Base-by-base conservation (phyloP, 1,140 invertebrate species). In the Dermatophagoides farinae region DNA sequence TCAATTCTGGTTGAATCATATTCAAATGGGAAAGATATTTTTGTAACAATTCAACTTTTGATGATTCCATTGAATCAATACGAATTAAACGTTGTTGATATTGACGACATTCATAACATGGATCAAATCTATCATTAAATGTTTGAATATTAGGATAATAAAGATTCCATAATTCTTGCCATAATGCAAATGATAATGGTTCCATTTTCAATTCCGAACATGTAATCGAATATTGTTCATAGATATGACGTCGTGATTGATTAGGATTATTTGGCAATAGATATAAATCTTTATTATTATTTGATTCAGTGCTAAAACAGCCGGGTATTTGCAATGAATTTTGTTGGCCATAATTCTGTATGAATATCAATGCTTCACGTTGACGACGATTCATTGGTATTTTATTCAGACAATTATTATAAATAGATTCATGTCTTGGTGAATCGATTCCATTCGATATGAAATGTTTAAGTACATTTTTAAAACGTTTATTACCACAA, bases 391-490 rank as follows among this genome's bases (percentile, higher is more conserved):
- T 50, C 14, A 44, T 16, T 2, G 23, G 9, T 1, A 37, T 23
- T 41, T 50, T 50, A 22, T 38, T 43, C 4, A 51, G 16, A 9
- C 5, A 16, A 49, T 60, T 60, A 20, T 20, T 50, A 2, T 12
- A 22, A 20, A 16, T 16, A 50, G 44, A 43, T 9, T 31, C 20
- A 40, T 60, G 58, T 37, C n/a, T 4, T 23, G 10, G 47, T n/a
- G 58, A 44, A 10, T 16, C 9, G 16, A 60, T 60, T 12, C 58
- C 58, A 14, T 47, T n/a, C n/a, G 10, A 38, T 37, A 50, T 11
- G n/a, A 60, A 60, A n/a, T 60, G 58, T 60, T 60, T 60, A 5
- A 50, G 38, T 18, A 60, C 20, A 52, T 60, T 60, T 41, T 60
- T 49, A 8, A 39, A n/a, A 6, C 58, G 43, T 22, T 60, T 60